Evolutionary conservation across 2,888 invertebrate species (phyloP).

Genomic region (Zele albiditarsus): DNA sequence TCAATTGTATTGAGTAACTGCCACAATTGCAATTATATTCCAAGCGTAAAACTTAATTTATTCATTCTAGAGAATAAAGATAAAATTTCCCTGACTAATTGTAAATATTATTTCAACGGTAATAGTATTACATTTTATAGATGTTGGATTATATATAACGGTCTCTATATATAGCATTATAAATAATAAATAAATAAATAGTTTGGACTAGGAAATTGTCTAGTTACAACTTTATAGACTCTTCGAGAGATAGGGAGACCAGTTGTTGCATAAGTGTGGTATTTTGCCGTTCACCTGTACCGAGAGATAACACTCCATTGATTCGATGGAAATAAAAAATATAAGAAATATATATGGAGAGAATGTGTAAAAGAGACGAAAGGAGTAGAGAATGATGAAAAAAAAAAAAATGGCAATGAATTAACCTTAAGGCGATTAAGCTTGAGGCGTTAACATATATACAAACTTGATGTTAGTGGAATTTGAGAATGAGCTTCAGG

Average conservation of each 20-base stretch:
- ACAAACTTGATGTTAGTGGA: background rate
- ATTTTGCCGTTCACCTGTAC: conserved; percentile 49
- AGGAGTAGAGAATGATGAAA: conserved; percentile 1
- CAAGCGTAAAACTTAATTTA: background rate
- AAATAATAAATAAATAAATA: conserved; percentile 24
- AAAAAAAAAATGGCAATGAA: background rate
- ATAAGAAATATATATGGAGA: conserved; percentile 9
- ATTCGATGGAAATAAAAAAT: background rate
- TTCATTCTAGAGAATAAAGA: background rate
- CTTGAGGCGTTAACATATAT: background rate
- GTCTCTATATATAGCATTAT: background rate
- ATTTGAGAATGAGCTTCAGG: background rate
- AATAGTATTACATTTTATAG: conserved; percentile 1
- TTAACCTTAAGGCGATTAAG: conserved; percentile 14
- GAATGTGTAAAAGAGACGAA: background rate
- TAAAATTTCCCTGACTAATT: background rate
- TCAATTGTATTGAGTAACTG: conserved; percentile 49
- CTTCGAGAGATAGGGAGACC: background rate
- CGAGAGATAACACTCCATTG: conserved; percentile 24
- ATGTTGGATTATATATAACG: background rate
- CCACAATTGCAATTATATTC: conserved; percentile 13
- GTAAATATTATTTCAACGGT: background rate
- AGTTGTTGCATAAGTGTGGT: conserved; percentile 47
- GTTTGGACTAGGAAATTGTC: conserved; percentile 33
- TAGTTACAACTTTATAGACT: conserved; percentile 22